A percentile compares a stretch with the other conserved stretches of the same genome.
Conservation (phyloP, 2,797 vertebrate genomes). For the Phrynocephalus vlangalii region DNA sequence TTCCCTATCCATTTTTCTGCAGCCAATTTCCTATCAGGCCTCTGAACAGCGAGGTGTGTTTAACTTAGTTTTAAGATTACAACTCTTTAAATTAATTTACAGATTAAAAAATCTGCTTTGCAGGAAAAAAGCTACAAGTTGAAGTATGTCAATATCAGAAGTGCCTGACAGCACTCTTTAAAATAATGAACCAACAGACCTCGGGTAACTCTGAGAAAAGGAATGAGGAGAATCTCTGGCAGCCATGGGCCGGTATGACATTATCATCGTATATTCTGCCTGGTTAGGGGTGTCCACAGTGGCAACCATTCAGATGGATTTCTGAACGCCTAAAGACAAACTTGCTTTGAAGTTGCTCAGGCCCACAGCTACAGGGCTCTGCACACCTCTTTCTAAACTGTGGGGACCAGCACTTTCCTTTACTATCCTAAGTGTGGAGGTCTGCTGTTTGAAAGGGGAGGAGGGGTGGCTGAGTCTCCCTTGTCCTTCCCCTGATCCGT, state of each 20-base stretch:
- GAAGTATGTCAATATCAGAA: conserved; percentile 66
- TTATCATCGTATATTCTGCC: conserved; percentile 49
- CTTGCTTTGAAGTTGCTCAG: not conserved
- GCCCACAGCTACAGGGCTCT: not conserved
- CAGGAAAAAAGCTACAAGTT: conserved; percentile 68
- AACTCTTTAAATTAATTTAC: conserved; percentile 66
- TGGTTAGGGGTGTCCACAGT: conserved; percentile 61
- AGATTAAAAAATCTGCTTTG: conserved; percentile 76
- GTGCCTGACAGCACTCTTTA: conserved; percentile 69
- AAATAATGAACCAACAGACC: conserved; percentile 69
- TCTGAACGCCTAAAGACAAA: conserved; percentile 56
- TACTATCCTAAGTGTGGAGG: not conserved
- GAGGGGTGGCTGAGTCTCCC: not conserved
- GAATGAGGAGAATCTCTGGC: conserved; percentile 35
- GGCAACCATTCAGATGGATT: conserved; percentile 52
- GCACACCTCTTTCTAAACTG: not conserved
- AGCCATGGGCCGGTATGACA: conserved; percentile 56
- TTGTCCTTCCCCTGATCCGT: not conserved
- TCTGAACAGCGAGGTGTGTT: conserved; percentile 61
- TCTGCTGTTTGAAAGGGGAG: not conserved
- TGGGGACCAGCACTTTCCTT: not conserved
- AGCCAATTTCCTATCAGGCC: conserved; percentile 60
- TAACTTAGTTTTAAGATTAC: conserved; percentile 66
- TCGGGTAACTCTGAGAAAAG: conserved; percentile 66
- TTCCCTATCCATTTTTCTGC: conserved; percentile 68